Conservation (phyloP, 1,140 invertebrate species). For the Parasteatoda tepidariorum region DNA sequence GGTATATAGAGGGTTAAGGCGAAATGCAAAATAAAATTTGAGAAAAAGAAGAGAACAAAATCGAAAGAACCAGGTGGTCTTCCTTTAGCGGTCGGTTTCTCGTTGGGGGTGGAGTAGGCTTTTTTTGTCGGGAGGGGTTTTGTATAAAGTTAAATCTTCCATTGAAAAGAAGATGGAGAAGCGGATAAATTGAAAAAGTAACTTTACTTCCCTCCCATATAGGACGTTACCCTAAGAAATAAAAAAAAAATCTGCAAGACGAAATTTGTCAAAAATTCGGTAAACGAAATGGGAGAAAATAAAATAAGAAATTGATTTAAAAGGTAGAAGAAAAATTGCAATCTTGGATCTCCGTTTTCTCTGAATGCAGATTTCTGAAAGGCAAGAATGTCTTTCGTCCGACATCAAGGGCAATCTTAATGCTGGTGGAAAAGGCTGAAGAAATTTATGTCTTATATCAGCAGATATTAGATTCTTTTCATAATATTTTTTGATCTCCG, state of each 20-base stretch:
- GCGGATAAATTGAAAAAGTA: conserved; percentile 50
- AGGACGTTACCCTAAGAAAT: neutral
- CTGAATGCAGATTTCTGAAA: conserved; percentile 23
- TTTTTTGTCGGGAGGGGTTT: no score
- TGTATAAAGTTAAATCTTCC: conserved; percentile 19
- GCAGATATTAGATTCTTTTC: no score
- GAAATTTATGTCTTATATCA: no score
- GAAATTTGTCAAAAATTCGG: conserved; percentile 51
- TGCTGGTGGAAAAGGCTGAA: no score
- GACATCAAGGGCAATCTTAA: no score
- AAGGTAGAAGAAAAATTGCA: conserved; percentile 12
- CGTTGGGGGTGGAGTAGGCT: conserved; percentile 1
- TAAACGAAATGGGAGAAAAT: conserved; percentile 15
- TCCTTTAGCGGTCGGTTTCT: neutral
- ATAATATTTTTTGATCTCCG: no score
- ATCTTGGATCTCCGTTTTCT: conserved; percentile 19
- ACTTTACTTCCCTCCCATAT: conserved; percentile 1
- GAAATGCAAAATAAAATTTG: neutral
- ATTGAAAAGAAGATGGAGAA: conserved; percentile 39
- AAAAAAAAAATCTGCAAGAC: conserved; percentile 1
- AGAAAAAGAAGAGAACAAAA: neutral
- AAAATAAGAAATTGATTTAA: conserved; percentile 6
- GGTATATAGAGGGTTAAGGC: neutral
- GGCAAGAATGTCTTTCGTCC: no score
- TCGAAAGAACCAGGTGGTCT: conserved; percentile 9